Percentiles rank a stretch among this genome's conserved stretches.
These are phyloP conservation scores for Microcebus jonahi DNA, from an alignment of 2,113 vertebrate species.

Conservation along the genomic window DNA sequence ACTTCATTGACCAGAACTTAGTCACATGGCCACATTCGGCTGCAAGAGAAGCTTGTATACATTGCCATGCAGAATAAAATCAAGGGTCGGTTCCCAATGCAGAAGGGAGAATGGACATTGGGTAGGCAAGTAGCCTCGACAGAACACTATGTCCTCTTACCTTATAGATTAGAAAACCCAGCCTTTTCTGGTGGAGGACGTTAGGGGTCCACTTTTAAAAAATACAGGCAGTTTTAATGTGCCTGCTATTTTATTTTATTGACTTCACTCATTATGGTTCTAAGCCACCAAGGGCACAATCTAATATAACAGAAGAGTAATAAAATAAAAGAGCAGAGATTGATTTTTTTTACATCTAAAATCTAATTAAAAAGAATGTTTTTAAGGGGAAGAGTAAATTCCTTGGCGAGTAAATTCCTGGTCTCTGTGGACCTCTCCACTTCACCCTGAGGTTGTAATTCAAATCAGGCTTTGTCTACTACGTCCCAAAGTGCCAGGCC, in stretches of 20 bases:
- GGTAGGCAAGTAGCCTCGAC: rapidly evolving
- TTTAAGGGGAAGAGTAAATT: constrained; percentile 27
- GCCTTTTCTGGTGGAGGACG: not conserved
- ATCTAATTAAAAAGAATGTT: constrained; percentile 45
- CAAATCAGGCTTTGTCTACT: not conserved
- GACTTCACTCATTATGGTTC: not conserved
- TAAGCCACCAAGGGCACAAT: not conserved
- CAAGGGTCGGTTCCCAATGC: not conserved
- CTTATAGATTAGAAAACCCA: not conserved
- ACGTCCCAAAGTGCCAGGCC: not conserved
- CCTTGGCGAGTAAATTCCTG: not conserved
- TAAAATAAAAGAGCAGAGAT: not conserved
- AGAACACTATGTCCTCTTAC: not conserved
- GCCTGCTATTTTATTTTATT: not conserved
- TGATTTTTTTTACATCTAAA: not conserved
- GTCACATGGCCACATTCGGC: not conserved
- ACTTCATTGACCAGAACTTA: not conserved
- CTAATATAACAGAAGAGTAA: constrained; percentile 15
- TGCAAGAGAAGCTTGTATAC: not conserved
- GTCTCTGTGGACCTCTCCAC: not conserved
- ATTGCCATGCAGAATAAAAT: not conserved
- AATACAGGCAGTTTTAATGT: not conserved
- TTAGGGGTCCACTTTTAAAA: not conserved
- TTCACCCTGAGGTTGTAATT: not conserved
- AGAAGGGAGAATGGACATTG: not conserved